These are phyloP conservation scores for Falco concolor DNA, from an alignment of 2,797 vertebrate species.

Conservation along the genomic window DNA sequence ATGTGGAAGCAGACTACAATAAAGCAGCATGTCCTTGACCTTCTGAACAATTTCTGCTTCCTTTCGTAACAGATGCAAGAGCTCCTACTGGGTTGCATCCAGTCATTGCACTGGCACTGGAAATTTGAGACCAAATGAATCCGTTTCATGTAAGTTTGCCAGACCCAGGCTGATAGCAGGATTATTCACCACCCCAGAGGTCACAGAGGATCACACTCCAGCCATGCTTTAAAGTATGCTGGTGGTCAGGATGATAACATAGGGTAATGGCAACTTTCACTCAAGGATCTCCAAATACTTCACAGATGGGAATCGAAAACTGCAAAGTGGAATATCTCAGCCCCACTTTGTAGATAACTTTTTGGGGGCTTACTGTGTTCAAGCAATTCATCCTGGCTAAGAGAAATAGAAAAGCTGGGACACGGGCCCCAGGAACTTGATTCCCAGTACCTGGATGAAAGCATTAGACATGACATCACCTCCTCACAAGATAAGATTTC, in stretches of 20 bases:
- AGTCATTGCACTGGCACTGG: neutral
- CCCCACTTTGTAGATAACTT: neutral
- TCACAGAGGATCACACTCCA: neutral
- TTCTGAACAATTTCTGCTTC: neutral
- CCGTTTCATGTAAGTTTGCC: neutral
- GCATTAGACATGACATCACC: neutral
- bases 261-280: neutral
- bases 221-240: neutral
- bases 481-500: conserved; percentile 3
- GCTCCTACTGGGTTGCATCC: neutral
- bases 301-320: neutral
- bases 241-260: neutral
- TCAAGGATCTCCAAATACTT: neutral
- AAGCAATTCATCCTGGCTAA: neutral
- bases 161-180: neutral
- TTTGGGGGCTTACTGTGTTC: neutral
- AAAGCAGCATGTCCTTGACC: neutral
- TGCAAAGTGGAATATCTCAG: neutral
- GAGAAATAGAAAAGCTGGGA: neutral
- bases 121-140: neutral
- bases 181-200: neutral
- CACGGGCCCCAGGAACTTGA: neutral
- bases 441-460: neutral
- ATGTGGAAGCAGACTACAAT: neutral
- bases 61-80: neutral